A percentile compares a stretch with the other conserved stretches of the same genome.
These are phyloP conservation scores for Catharus minimus DNA, from an alignment of 2,113 vertebrate species.

Conservation along the genomic window DNA sequence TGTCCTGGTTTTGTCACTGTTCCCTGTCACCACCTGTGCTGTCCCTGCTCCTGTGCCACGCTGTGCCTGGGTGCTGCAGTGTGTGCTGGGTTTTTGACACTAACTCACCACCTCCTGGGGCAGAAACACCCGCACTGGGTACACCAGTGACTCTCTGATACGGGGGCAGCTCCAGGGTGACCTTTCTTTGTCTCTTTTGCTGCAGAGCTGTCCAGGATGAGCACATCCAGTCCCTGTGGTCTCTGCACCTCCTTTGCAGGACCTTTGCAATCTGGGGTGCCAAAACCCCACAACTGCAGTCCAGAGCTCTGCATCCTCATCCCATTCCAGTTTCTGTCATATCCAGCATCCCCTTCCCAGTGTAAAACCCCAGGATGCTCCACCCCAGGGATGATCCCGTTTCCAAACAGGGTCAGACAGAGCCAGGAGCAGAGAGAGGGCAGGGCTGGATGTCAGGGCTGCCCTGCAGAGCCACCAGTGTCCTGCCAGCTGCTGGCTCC, in stretches of 20 bases:
- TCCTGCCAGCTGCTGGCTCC: background rate
- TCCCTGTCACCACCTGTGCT: background rate
- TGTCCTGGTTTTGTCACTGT: background rate
- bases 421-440: background rate
- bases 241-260: background rate
- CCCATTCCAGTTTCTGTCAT: fast-evolving
- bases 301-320: fast-evolving
- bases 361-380: background rate
- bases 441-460: background rate
- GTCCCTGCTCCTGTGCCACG: background rate
- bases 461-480: background rate
- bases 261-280: background rate
- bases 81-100: fast-evolving
- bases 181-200: background rate
- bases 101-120: background rate
- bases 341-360: background rate
- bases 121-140: fast-evolving
- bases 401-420: background rate
- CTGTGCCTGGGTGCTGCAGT: background rate
- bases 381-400: fast-evolving
- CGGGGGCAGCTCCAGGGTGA: background rate
- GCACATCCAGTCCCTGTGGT: fast-evolving
- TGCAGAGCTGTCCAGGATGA: fast-evolving
- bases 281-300: background rate
- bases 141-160: background rate